Percentiles rank a stretch among this genome's conserved stretches.
Evolutionary conservation across 2,888 invertebrate genomes (phyloP).

Genomic region (Hemaris fuciformis): DNA sequence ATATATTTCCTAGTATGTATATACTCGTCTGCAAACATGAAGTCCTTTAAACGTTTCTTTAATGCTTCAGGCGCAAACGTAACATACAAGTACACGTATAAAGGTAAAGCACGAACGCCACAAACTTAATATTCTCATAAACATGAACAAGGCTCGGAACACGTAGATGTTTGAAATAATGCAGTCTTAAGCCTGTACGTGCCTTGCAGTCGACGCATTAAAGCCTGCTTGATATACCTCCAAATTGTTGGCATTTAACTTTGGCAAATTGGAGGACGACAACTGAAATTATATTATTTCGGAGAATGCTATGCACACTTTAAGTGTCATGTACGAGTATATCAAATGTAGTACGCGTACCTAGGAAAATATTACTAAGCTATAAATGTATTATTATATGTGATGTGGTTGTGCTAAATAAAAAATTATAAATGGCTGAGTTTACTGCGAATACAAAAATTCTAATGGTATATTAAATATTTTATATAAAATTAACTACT

Average conservation of each 20-base stretch:
- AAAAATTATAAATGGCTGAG: too few species aligned
- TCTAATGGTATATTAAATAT: too few species aligned
- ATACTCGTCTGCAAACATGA: not conserved
- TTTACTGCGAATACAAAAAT: too few species aligned
- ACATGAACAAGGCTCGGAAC: conserved; percentile 32
- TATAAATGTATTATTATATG: too few species aligned
- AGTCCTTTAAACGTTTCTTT: too few species aligned
- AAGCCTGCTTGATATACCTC: not conserved
- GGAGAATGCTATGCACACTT: too few species aligned
- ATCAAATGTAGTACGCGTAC: too few species aligned
- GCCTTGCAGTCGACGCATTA: conserved; percentile 12
- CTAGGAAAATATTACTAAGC: too few species aligned
- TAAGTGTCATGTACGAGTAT: too few species aligned
- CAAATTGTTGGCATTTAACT: not conserved
- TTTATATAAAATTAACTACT: too few species aligned
- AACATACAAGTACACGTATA: conserved; percentile 5
- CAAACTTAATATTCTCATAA: conserved; percentile 34
- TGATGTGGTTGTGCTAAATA: too few species aligned
- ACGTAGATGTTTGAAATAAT: conserved; percentile 33
- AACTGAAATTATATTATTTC: not conserved
- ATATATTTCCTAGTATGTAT: not conserved
- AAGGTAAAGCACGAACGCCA: conserved; percentile 21
- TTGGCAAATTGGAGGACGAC: not conserved
- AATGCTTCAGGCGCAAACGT: not conserved
- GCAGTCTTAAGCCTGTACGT: conserved; percentile 28